These are phyloP conservation scores for Lingula anatina DNA, from an alignment of 2,888 invertebrate species.

Conservation along the genomic window DNA sequence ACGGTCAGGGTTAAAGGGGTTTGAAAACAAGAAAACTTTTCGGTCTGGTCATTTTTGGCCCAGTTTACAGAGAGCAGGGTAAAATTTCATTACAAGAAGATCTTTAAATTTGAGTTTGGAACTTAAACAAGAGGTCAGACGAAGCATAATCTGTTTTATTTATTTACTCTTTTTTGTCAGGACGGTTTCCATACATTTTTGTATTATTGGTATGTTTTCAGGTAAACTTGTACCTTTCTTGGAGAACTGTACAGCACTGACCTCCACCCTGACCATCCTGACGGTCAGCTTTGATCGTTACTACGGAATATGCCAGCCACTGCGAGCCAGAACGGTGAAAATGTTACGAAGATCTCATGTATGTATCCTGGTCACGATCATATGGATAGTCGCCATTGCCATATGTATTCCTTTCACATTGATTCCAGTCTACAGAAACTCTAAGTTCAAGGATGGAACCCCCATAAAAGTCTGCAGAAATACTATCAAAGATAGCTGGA, in stretches of 20 bases:
- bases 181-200: no score
- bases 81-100: no score
- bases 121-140: no score
- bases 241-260: constrained; percentile 85
- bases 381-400: constrained; percentile 34
- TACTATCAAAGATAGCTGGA: constrained; percentile 7
- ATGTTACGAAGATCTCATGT: constrained; percentile 7
- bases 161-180: no score
- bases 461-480: constrained; percentile 16
- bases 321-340: constrained; percentile 58
- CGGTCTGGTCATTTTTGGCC: no score
- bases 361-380: constrained; percentile 8
- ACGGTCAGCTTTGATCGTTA: constrained; percentile 89
- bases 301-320: constrained; percentile 86
- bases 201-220: constrained; percentile 59
- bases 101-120: no score
- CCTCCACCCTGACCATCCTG: constrained; percentile 85
- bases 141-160: no score
- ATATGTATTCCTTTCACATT: constrained; percentile 49
- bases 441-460: constrained; percentile 14
- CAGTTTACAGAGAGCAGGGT: no score
- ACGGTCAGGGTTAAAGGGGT: no score
- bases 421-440: constrained; percentile 15
- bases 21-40: no score
- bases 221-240: constrained; percentile 90